These are phyloP conservation scores for Telmatochromis bifrenatus DNA, from an alignment of 2,113 vertebrate species.

Conservation along the genomic window DNA sequence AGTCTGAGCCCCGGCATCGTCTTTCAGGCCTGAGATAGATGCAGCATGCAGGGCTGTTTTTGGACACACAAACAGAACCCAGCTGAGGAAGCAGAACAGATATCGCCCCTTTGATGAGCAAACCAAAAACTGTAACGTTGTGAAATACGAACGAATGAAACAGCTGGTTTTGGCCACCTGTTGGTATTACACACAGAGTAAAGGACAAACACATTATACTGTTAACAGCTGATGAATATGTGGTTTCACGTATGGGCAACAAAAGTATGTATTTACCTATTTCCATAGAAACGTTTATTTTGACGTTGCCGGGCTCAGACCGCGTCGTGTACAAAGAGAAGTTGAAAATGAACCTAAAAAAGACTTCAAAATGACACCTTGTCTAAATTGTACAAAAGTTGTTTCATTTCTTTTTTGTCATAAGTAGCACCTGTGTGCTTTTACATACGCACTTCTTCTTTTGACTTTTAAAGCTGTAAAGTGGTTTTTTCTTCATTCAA, in stretches of 20 bases:
- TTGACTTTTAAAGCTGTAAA: slow-evolving; percentile 41
- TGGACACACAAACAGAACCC: not conserved
- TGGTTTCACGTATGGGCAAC: not conserved
- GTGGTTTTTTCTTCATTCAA: not conserved
- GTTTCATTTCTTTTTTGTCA: not conserved
- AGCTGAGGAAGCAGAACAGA: not conserved
- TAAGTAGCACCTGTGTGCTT: slow-evolving; percentile 51
- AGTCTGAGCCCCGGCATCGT: not conserved
- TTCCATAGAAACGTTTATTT: slow-evolving; percentile 42
- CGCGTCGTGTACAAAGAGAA: slow-evolving; percentile 40
- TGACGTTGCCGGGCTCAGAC: slow-evolving; percentile 6
- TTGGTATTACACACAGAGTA: not conserved
- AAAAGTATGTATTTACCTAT: slow-evolving; percentile 42
- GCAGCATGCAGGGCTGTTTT: slow-evolving; percentile 63
- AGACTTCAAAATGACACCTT: slow-evolving; percentile 40
- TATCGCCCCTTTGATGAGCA: not conserved
- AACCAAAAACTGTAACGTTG: not conserved
- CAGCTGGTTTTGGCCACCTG: not conserved
- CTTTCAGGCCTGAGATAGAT: slow-evolving; percentile 52
- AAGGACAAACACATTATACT: not conserved
- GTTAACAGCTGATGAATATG: not conserved
- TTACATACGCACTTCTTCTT: slow-evolving; percentile 30
- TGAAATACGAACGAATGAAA: not conserved
- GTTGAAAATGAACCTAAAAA: slow-evolving; percentile 43
- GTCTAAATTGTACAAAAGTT: slow-evolving; percentile 45